A percentile compares a stretch with the other conserved stretches of the same genome.
Conservation (phyloP, 2,113 vertebrate genomes). For the Sapayoa aenigma region DNA sequence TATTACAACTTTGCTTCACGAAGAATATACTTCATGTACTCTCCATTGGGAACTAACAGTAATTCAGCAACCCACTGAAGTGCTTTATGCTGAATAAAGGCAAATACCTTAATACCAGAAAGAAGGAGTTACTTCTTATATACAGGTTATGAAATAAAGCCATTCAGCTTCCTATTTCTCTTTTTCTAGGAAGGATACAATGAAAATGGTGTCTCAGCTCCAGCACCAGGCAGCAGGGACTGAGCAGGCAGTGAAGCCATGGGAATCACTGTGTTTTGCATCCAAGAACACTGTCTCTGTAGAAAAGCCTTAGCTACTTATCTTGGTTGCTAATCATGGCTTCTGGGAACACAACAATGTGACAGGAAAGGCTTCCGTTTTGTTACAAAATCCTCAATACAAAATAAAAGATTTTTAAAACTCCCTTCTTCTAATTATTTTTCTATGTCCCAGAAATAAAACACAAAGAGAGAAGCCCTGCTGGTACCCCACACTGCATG, state of each 20-base stretch:
- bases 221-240: background rate
- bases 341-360: background rate
- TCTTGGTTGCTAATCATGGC: background rate
- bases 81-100: constrained; percentile 3
- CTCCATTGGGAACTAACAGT: constrained; percentile 27
- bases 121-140: background rate
- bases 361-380: background rate
- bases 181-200: background rate
- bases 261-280: background rate
- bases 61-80: constrained; percentile 15
- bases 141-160: background rate
- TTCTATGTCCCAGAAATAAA: background rate
- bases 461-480: background rate
- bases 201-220: background rate
- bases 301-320: constrained; percentile 29
- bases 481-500: background rate
- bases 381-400: background rate
- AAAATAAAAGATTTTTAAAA: background rate
- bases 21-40: constrained; percentile 17
- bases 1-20: constrained; percentile 24
- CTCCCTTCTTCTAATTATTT: background rate
- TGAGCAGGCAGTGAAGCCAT: accelerated
- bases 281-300: background rate
- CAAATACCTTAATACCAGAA: constrained; percentile 8
- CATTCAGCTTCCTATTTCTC: background rate